A percentile compares a stretch with the other conserved stretches of the same genome.
Conservation (phyloP, 2,888 invertebrate species). For the Belgica antarctica region DNA sequence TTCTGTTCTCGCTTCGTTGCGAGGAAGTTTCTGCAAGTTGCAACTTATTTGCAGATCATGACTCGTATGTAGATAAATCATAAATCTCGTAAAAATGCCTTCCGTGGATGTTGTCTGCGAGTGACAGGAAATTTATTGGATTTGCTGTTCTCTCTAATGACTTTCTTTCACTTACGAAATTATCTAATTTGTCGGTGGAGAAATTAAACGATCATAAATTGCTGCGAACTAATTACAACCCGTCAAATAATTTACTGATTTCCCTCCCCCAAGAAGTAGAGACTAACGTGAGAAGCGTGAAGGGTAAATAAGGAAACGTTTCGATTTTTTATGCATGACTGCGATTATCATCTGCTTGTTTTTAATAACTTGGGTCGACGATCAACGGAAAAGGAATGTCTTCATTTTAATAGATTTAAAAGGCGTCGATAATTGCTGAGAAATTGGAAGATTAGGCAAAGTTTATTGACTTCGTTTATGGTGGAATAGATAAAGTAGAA, state of each 20-base stretch:
- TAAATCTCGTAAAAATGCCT: slow-evolving; percentile 19
- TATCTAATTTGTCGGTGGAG: slow-evolving; percentile 11
- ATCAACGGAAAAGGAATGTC: slow-evolving; percentile 16
- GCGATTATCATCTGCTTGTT: slow-evolving; percentile 26
- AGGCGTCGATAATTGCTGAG: slow-evolving; percentile 8
- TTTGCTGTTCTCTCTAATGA: slow-evolving; percentile 37
- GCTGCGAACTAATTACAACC: slow-evolving; percentile 33
- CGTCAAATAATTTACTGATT: slow-evolving; percentile 36
- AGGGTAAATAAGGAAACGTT: slow-evolving; percentile 37
- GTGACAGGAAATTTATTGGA: slow-evolving; percentile 43
- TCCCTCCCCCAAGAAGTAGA: not conserved
- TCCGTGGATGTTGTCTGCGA: slow-evolving; percentile 38
- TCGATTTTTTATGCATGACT: slow-evolving; percentile 12
- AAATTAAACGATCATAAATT: slow-evolving; percentile 33
- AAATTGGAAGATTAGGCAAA: not conserved
- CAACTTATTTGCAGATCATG: slow-evolving; percentile 26
- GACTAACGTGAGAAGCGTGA: slow-evolving; percentile 30
- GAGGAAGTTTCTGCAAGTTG: slow-evolving; percentile 3
- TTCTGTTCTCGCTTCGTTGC: not conserved
- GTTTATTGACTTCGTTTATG: not conserved
- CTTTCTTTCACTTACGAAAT: slow-evolving; percentile 23
- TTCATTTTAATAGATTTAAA: slow-evolving; percentile 22
- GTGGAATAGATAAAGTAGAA: not conserved
- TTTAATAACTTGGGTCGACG: slow-evolving; percentile 3
- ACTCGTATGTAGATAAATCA: slow-evolving; percentile 36